These are phyloP conservation scores for Zeugodacus cucurbitae DNA, from an alignment of 1,140 invertebrate genomes.

Conservation along the genomic window DNA sequence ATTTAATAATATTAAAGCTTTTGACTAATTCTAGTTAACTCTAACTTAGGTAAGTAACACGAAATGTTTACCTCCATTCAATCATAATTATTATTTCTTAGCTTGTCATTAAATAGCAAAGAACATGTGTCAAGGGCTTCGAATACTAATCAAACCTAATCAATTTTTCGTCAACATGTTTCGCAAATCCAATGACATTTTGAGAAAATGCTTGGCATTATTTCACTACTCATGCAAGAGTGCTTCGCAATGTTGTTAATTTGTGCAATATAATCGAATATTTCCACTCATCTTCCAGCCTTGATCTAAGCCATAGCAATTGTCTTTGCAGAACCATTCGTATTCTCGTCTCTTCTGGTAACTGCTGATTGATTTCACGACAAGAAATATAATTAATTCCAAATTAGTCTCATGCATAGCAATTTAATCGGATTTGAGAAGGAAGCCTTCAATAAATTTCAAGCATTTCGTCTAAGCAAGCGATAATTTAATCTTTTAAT, in stretches of 20 bases:
- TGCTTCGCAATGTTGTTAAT: neutral
- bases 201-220: neutral
- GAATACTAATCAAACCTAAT: too few relatives aligned
- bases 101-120: too few relatives aligned
- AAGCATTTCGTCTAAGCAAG: neutral
- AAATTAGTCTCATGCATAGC: neutral
- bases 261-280: neutral
- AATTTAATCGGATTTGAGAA: neutral
- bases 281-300: neutral
- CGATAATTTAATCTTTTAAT: neutral
- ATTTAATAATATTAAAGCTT: too few relatives aligned
- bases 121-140: too few relatives aligned
- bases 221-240: neutral
- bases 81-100: too few relatives aligned
- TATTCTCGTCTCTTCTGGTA: neutral
- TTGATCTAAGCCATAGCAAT: neutral
- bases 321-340: neutral
- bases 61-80: too few relatives aligned
- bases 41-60: too few relatives aligned
- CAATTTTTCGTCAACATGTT: neutral
- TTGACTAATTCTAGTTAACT: too few relatives aligned
- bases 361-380: neutral
- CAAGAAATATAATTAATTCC: conserved; percentile 7
- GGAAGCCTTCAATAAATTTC: neutral
- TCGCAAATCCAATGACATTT: neutral